Conservation (phyloP, 35 echinoderm and acorn worm species). For the Heliocidaris tuberculata region DNA sequence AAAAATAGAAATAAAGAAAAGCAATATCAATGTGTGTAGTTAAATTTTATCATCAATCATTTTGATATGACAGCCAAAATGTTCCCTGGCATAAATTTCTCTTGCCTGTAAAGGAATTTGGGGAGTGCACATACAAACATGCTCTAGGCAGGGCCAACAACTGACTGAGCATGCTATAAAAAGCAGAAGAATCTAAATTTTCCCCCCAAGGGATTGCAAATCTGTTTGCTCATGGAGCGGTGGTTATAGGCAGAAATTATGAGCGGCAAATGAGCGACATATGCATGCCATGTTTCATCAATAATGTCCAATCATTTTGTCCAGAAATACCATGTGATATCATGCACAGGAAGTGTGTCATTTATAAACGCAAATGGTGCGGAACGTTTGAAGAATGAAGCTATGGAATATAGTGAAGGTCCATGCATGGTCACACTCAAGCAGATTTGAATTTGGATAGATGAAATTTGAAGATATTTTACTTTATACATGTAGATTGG, state of each 20-base stretch:
- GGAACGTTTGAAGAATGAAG: not conserved
- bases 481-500: not conserved
- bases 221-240: not conserved
- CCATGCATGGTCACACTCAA: not conserved
- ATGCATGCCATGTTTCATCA: constrained; percentile 1
- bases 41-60: no score
- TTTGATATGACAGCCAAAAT: no score
- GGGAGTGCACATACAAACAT: not conserved
- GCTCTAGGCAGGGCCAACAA: not conserved
- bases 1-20: no score
- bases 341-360: constrained; percentile 1
- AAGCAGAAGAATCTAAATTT: not conserved
- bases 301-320: not conserved
- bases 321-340: not conserved
- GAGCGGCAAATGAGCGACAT: not conserved
- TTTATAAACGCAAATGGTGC: not conserved
- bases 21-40: no score
- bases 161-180: not conserved
- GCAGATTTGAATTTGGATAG: not conserved
- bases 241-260: not conserved
- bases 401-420: not conserved
- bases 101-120: not conserved
- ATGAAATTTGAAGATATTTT: not conserved
- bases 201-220: not conserved
- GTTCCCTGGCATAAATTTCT: no score